Evolutionary conservation across 2,888 invertebrate species (phyloP), one percentile per base, ranked within the genome.

Genomic region (Eretmocerus hayati): DNA sequence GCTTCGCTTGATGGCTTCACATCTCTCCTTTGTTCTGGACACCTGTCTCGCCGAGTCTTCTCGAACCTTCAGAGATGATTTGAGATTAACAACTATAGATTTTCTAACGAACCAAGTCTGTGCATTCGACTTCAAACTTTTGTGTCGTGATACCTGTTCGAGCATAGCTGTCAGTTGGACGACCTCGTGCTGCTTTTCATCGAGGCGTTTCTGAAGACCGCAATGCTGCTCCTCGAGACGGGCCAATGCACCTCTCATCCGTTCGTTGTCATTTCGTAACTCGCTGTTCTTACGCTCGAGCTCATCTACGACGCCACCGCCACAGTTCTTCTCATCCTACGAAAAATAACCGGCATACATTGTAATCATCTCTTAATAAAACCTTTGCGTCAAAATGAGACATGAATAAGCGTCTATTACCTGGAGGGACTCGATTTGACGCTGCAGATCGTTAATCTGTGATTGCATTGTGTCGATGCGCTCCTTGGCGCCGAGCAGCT

Each of bases 1-100:
- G 32, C 79, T 77, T 54, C 72, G 67, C 23, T 78, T 75, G 5
- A 81, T 75, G 2, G 80, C 81, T 48, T 84, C 84, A 9, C 80
- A 80, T 44, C 84, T 75, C 48, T 84, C 84, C 58, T 81, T 81
- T 22, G 81, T 79, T 13, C 83, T 74, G 2, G 80, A 76, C 20
- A 84, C 69, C 48, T 83, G 83, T 4, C 84, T 67, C 0, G 84
- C 81, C 0, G 83, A 81, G 62, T 85, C 84, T 58, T 85, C 84
- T 1, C 84, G 69, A 1, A 83, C 76, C 35, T 79, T 74, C 16
- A 20, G 21, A 15, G 5, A 22, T 33, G 13, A 30, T 30, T 30
- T 30, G 8, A 36, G 4, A 15, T 36, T 6, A 4, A 18, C 16
- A n/a, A 8, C 16, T 18, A 5, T 18, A 36, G 4, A 18, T 36